Base-by-base conservation (phyloP, 1,140 invertebrate species). In the Agrypnia vestita region DNA sequence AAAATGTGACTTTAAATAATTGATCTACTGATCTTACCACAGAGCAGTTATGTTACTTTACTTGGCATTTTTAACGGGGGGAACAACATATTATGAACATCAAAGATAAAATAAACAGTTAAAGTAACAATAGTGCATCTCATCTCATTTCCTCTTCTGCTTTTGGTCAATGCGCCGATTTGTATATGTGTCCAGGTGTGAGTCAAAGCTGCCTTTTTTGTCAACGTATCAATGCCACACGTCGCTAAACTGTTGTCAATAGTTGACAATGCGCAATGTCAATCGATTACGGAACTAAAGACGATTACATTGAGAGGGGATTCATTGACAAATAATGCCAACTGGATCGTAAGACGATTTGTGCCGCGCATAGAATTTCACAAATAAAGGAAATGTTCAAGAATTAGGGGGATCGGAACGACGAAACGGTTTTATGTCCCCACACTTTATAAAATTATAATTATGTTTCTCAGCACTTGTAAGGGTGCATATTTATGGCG, bases 221-320 rank as follows among this genome's bases (percentile, higher is more conserved):
- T 69, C n/a, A n/a, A 17, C 25, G 13, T 56, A 56, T 44, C 72
- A 71, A 71, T 74, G 72, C 56, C 55, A 74, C 72, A 74, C 55
- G 19, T 74, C 72, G 72, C 72, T 56, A 74, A 74, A 74, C 72
- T 74, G 72, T 74, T 74, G 72, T 71, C 72, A 74, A 44, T 46
- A 51, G 25, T 13, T 35, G 6, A 74, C 51, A 74, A 76, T 64
- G 25, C 13, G n/a, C 4, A 25, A 59, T 74, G 71, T 74, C 71
- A 56, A 74, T 56, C 49, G 55, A 62, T 76, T 62, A 21, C 35
- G 56, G 74, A 47, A 76, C 74, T 76, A 49, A 64, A 64, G 74
- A 76, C 55, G 49, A 74, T 74, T 56, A 74, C 51, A 74, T 56
- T 55, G 51, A 74, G 47, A 73, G 69, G 47, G 19, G 19, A 15